Base-by-base conservation (phyloP, 1,140 invertebrate genomes). In the Bactericera cockerelli region DNA sequence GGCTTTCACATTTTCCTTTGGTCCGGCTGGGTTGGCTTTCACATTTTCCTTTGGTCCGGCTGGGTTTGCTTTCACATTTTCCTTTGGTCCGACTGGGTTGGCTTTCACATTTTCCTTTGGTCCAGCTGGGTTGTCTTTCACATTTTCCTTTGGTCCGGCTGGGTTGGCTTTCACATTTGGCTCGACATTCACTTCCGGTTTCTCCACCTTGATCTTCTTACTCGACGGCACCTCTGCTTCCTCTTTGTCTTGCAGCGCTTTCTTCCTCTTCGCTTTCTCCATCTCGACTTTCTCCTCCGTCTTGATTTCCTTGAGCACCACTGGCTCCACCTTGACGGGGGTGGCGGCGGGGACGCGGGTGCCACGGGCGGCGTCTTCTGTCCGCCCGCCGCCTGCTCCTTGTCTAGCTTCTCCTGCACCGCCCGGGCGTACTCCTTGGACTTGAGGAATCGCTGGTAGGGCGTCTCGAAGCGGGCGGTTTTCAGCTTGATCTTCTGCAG, bases 161-260 rank as follows among this genome's bases (percentile, higher is more conserved):
- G 6, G 42, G 4, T 49, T 49, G 42, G n/a, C 19, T 49, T 49
- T 16, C n/a, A 6, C 28, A 13, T 31, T 31, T 6, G 28, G 13
- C 22, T 19, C n/a, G n/a, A n/a, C n/a, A n/a, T n/a, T n/a, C n/a
- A n/a, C n/a, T 49, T 49, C 42, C 6, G n/a, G n/a, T 49, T 49
- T 49, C 22, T 49, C 42, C 19, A 49, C 42, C n/a, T 49, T 49
- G n/a, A 49, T 49, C 19, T 49, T 49, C 42, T 49, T 49, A 4
- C 3, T 49, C n/a, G n/a, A 4, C 19, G 42, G 42, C 19, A 10
- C 8, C 42, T 19, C 22, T 22, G 6, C 42, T 49, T 49, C 42
- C 19, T 49, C 42, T 49, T 8, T 49, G 4, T 49, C 42, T 49
- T n/a, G n/a, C 19, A 49, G 19, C 19, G 8, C 19, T 49, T 49